Percentiles rank a stretch among this genome's conserved stretches.
Evolutionary conservation across 2,888 invertebrate genomes (phyloP).

Genomic region (Xestia xanthographa): DNA sequence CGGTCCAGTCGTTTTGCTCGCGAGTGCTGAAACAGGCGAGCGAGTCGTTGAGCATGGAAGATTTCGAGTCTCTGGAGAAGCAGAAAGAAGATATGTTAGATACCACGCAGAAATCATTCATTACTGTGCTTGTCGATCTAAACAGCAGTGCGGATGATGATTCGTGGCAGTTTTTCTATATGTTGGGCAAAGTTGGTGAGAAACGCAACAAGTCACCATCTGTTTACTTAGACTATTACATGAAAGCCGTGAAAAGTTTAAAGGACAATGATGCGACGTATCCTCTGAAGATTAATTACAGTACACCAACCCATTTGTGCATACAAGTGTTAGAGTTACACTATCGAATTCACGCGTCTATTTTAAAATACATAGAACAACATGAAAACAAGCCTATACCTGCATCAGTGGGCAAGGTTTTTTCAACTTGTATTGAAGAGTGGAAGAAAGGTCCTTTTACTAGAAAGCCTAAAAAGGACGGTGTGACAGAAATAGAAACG

Average conservation of each 20-base stretch:
- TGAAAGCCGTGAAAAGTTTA: conserved; percentile 94
- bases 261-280: conserved; percentile 95
- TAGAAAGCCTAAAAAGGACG: conserved; percentile 81
- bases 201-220: conserved; percentile 94
- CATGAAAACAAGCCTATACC: conserved; percentile 93
- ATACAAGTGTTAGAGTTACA: conserved; percentile 97
- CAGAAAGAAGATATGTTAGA: conserved; percentile 95
- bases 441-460: conserved; percentile 86
- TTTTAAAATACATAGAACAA: conserved; percentile 95
- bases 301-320: conserved; percentile 94
- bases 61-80: conserved; percentile 93
- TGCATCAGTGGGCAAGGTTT: conserved; percentile 90
- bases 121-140: conserved; percentile 92
- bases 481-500: conserved; percentile 70
- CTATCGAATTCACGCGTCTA: conserved; percentile 96
- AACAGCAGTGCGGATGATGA: conserved; percentile 93
- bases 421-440: conserved; percentile 90
- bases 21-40: conserved; percentile 95
- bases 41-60: conserved; percentile 93
- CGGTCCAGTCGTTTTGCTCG: conserved; percentile 97
- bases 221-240: conserved; percentile 94
- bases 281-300: conserved; percentile 96
- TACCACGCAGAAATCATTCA: conserved; percentile 95
- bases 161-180: conserved; percentile 97
- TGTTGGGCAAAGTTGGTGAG: conserved; percentile 98